Conservation (phyloP, 2,113 vertebrate genomes). For the Nicator chloris region DNA sequence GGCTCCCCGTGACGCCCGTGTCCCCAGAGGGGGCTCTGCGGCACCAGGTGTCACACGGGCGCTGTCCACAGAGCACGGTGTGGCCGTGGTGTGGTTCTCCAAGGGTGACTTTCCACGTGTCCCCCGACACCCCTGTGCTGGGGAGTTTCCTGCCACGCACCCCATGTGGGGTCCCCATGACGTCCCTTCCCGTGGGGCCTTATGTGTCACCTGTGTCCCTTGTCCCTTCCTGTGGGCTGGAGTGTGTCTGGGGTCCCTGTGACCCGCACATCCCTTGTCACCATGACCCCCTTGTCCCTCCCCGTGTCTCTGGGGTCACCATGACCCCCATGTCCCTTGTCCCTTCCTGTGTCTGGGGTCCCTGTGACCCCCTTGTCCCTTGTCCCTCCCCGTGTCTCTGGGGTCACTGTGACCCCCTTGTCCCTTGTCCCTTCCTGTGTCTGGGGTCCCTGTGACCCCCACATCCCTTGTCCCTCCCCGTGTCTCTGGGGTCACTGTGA, state of each 20-base stretch:
- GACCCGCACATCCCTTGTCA: too few species aligned
- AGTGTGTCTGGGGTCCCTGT: accelerated
- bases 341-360: neutral
- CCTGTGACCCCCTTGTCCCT: accelerated
- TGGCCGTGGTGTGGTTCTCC: neutral
- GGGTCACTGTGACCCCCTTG: accelerated
- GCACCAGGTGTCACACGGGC: accelerated
- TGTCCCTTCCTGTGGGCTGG: accelerated
- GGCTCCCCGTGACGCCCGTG: neutral
- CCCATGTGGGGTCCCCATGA: accelerated
- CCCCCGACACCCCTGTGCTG: accelerated
- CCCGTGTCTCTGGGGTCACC: accelerated
- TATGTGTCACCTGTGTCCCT: neutral
- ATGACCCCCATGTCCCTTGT: neutral
- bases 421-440: neutral
- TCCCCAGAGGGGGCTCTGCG: neutral
- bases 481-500: accelerated
- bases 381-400: accelerated
- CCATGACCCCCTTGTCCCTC: neutral
- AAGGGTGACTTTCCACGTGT: accelerated
- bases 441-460: neutral
- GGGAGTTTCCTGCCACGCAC: too few species aligned
- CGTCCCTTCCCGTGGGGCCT: accelerated
- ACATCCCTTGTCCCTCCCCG: accelerated
- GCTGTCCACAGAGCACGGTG: accelerated